phyloP scores from a whole-genome alignment of 2,797 vertebrate species.

The Capromys pilorides region DNA sequence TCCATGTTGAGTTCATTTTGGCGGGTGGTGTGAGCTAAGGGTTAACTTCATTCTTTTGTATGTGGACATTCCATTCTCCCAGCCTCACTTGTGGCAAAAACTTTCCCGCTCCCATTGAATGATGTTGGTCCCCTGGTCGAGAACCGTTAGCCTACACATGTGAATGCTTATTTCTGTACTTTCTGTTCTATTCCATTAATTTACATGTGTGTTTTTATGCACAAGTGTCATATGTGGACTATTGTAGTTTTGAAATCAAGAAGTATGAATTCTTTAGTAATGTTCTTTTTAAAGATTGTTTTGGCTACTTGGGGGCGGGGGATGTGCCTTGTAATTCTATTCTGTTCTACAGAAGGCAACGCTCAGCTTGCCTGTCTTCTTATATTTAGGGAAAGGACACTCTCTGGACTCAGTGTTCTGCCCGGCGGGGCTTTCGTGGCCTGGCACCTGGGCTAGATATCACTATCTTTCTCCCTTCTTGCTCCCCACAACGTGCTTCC shows the following conservation, averaged over 20 bases:
- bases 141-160: background rate
- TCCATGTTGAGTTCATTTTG: background rate
- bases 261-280: background rate
- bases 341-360: background rate
- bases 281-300: background rate
- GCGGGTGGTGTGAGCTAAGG: background rate
- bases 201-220: background rate
- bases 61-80: background rate
- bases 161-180: background rate
- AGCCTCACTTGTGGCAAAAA: background rate
- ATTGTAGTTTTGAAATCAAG: background rate
- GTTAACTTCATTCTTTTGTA: background rate
- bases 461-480: background rate
- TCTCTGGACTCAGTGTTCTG: background rate
- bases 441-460: background rate
- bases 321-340: background rate
- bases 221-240: background rate
- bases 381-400: background rate
- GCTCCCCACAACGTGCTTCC: background rate
- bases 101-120: background rate
- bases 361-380: background rate
- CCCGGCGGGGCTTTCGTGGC: background rate
- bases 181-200: background rate
- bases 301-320: background rate
- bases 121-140: background rate